phyloP scores from a whole-genome alignment of 2,888 invertebrate genomes.

The Drosophila acutilabella region DNA sequence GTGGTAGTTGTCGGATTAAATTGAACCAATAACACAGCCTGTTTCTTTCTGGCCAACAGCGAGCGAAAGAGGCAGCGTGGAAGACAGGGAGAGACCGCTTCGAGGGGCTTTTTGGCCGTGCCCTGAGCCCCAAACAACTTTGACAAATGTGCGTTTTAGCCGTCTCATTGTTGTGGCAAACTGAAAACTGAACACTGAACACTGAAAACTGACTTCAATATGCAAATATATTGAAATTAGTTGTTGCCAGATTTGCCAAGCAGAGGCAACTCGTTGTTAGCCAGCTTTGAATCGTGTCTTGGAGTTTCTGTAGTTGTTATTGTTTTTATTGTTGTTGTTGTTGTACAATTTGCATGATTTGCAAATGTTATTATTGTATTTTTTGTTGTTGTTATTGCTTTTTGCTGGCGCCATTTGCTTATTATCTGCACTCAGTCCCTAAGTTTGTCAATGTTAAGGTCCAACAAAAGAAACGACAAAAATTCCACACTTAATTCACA shows the following conservation, averaged over 20 bases:
- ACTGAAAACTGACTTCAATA: conserved; percentile 64
- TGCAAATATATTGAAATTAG: conserved; percentile 80
- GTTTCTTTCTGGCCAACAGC: conserved; percentile 7
- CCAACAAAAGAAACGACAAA: conserved; percentile 23
- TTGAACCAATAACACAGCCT: conserved; percentile 53
- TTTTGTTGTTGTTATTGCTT: conserved; percentile 21
- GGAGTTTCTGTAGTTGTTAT: conserved; percentile 21
- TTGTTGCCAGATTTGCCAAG: conserved; percentile 54
- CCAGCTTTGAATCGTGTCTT: conserved; percentile 60
- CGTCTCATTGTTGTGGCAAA: conserved; percentile 76
- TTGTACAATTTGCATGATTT: conserved; percentile 77
- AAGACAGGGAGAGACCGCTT: background rate
- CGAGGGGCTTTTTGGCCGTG: conserved; percentile 43
- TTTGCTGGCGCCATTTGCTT: conserved; percentile 74
- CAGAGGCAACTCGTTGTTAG: conserved; percentile 45
- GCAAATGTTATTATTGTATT: conserved; percentile 50
- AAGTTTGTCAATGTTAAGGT: conserved; percentile 41
- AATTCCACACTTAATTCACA: conserved; percentile 72
- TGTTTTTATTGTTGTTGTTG: conserved; percentile 24
- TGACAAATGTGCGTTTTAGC: conserved; percentile 77
- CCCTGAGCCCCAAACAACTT: conserved; percentile 44
- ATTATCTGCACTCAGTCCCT: conserved; percentile 53
- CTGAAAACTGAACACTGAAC: conserved; percentile 37
- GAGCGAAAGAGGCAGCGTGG: background rate
- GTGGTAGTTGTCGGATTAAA: conserved; percentile 55